Base-by-base conservation (phyloP, 64 coral and sea anemone species). In the Catalaphyllia jardinei region DNA sequence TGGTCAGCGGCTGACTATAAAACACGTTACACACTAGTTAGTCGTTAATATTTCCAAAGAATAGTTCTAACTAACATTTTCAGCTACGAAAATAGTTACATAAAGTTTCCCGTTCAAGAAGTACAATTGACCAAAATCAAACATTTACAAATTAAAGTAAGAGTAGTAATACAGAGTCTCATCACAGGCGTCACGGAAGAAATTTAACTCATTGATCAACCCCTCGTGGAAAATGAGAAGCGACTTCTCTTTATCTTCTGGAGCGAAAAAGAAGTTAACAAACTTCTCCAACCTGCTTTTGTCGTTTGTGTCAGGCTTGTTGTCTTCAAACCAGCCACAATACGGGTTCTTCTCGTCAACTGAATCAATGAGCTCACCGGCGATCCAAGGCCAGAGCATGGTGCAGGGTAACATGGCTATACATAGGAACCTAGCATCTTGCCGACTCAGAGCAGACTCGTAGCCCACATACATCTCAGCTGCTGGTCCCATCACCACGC, bases 311-410 rank as follows among this genome's bases (percentile, higher is more conserved):
- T 87, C 75, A 0, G 80, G 31, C 50, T 86, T 67, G 62, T 92
- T 92, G 8, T 87, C 83, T n/a, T 79, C 62, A 78, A 92, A 75
- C 83, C 90, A 92, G 54, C 30, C 52, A 22, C 65, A 49, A 57
- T 92, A 92, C 0, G 82, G 80, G 42, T 92, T 87, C 8, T 62
- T 60, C 52, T 87, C 60, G 18, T 46, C 18, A 16, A 92, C 90
- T 72, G 60, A 76, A 77, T 46, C 25, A 10, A 75, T 71, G 10
- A 87, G 55, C 72, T 92, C 69, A 76, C 39, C 19, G 13, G 90
- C 74, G 15, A 92, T 62, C 90, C 84, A 87, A 4, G 90, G 90
- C 90, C 90, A 92, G 42, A 92, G 73, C 90, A 92, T 67, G 20
- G 74, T 31, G 28, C 90, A 92, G 31, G 90, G 90, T 13, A 92